Base-by-base conservation (phyloP, 1,140 invertebrate species). In the Ephestia elutella region DNA sequence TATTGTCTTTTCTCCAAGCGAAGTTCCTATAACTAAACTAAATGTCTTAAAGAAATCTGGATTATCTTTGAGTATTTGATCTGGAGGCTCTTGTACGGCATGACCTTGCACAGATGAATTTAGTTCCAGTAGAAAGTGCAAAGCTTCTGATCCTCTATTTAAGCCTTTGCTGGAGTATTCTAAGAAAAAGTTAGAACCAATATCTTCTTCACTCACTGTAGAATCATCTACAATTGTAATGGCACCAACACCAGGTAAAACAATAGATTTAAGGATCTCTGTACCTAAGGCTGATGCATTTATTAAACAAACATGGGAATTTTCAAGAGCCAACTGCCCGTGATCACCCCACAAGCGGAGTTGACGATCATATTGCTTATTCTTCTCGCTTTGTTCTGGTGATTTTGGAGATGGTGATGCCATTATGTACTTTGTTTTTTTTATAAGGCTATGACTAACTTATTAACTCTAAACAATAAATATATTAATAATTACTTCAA, bases 261-360 rank as follows among this genome's bases (percentile, higher is more conserved):
- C 94, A 10, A 99, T 90, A 53, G 96, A 97, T 89, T 99, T 99
- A 19, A 99, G 86, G 56, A 96, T 94, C 91, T 99, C 98, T 48
- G 97, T 98, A 28, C 98, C 98, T 55, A 97, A 91, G 9, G 96
- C 96, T 57, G 94, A 97, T 1, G 97, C 97, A 90, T 99, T 98
- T 63, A 99, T 95, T 5, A 99, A 78, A 83, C 98, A 99, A 74
- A 99, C 92, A 86, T 96, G 94, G 21, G 96, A 94, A 55, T 90
- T 90, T 91, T 99, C 98, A 44, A 99, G 89, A 8, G 94, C 90
- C 59, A 91, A 82, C 89, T 99, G 98, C 0, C 98, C 98, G 90
- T 99, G 96, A 84, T 99, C 98, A 60, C 98, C 98, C 98, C 98
- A 99, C 72, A 99, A 91, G 82, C 97, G 93, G 53, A 97, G 87